These are phyloP conservation scores for Apus apus DNA, from an alignment of 2,113 vertebrate species.

Conservation along the genomic window DNA sequence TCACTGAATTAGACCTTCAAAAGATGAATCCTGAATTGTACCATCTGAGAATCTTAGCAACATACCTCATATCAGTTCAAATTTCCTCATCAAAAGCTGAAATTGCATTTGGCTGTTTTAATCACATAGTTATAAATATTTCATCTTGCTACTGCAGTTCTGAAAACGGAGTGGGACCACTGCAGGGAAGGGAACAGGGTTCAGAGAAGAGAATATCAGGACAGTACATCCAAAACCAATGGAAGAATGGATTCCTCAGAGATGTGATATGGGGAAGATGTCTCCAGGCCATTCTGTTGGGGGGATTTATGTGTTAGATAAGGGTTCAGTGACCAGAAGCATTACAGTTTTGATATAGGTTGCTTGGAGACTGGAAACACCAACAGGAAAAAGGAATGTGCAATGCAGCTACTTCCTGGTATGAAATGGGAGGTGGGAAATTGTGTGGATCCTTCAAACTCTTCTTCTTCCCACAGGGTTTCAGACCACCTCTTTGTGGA, in stretches of 20 bases:
- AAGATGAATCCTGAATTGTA: background rate
- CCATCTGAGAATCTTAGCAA: background rate
- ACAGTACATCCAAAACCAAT: background rate
- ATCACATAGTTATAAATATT: background rate
- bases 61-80: background rate
- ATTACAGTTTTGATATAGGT: background rate
- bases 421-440: background rate
- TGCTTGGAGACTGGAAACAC: background rate
- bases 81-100: background rate
- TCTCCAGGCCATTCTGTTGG: background rate
- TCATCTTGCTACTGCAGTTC: background rate
- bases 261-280: background rate
- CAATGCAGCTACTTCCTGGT: rapidly evolving
- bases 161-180: background rate
- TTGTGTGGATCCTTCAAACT: background rate
- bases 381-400: background rate
- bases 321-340: rapidly evolving
- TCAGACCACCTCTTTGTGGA: background rate
- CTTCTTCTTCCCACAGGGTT: rapidly evolving
- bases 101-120: background rate
- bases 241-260: background rate
- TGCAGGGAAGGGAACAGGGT: rapidly evolving
- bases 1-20: background rate
- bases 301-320: rapidly evolving
- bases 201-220: background rate